Conservation (phyloP, 2,113 vertebrate genomes). For the Dunckerocampus dactyliophorus region DNA sequence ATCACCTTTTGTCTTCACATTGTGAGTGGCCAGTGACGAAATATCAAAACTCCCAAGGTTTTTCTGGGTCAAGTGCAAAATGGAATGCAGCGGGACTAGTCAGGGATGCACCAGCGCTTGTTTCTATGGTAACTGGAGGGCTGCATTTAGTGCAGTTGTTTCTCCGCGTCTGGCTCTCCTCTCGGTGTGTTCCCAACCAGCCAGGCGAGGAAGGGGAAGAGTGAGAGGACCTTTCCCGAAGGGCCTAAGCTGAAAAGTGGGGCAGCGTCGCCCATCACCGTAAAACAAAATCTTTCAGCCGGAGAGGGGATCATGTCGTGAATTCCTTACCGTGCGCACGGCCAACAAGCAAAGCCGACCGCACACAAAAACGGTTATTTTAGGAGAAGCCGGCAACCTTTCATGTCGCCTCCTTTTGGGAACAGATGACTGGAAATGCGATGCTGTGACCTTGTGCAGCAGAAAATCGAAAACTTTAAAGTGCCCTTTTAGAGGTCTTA, state of each 20-base stretch:
- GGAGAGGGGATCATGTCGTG: constrained; percentile 47
- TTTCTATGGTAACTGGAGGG: constrained; percentile 73
- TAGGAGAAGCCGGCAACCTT: constrained; percentile 16
- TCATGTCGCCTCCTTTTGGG: constrained; percentile 2
- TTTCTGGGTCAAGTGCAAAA: constrained; percentile 75
- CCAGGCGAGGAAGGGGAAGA: constrained; percentile 48
- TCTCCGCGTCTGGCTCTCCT: constrained; percentile 50
- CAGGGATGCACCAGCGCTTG: constrained; percentile 62
- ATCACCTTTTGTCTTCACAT: constrained; percentile 32
- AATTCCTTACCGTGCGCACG: constrained; percentile 35
- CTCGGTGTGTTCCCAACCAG: constrained; percentile 49
- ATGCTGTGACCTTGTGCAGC: background rate
- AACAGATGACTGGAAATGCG: constrained; percentile 8
- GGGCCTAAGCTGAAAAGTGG: constrained; percentile 59
- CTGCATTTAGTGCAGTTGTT: constrained; percentile 74
- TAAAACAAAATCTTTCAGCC: constrained; percentile 55
- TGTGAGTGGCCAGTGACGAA: constrained; percentile 44
- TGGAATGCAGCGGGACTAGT: constrained; percentile 69
- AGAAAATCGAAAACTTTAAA: background rate
- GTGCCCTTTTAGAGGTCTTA: background rate
- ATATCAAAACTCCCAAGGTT: constrained; percentile 45
- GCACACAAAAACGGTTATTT: constrained; percentile 17
- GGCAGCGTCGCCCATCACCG: constrained; percentile 56
- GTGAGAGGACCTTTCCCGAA: constrained; percentile 59
- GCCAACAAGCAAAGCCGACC: constrained; percentile 9